phyloP scores from a whole-genome alignment of 53 echinoderm and acorn worm species.

The Stichopus horrens region DNA sequence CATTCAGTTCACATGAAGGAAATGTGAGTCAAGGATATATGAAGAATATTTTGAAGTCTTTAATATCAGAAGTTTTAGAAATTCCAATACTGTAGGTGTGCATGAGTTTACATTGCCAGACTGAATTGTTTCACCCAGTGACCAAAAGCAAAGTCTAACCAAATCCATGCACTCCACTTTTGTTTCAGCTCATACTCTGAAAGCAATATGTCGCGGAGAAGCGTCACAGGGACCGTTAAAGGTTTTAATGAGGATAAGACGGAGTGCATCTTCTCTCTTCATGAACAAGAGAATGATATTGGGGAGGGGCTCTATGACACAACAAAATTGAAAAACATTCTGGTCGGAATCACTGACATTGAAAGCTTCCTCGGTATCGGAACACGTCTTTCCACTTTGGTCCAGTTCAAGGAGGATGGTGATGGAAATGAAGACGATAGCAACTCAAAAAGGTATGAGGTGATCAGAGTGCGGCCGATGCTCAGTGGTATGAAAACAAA shows the following conservation, averaged over 20 bases:
- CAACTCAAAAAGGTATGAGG: not conserved
- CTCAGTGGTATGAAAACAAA: slow-evolving; percentile 18
- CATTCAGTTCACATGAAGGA: no score
- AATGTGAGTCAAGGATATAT: no score
- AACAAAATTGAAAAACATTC: slow-evolving; percentile 17
- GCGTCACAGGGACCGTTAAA: slow-evolving; percentile 21
- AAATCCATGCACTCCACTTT: not conserved
- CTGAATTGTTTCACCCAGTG: no score
- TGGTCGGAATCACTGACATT: slow-evolving; percentile 37
- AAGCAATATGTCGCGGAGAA: slow-evolving; percentile 10
- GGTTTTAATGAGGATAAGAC: slow-evolving; percentile 31
- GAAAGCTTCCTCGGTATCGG: slow-evolving; percentile 35
- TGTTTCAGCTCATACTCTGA: not conserved
- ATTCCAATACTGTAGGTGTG: no score
- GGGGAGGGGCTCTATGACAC: slow-evolving; percentile 41
- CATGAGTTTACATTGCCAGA: no score
- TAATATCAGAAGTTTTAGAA: no score
- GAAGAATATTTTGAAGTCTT: no score
- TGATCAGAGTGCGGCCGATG: slow-evolving; percentile 32
- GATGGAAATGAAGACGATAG: not conserved
- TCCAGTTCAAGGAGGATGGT: slow-evolving; percentile 19
- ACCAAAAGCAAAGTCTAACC: no score
- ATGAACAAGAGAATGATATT: slow-evolving; percentile 31
- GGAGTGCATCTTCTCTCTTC: slow-evolving; percentile 17
- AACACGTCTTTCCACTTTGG: slow-evolving; percentile 3